A percentile compares a stretch with the other conserved stretches of the same genome.
Conservation (phyloP, 92 coral and sea anemone species). For the Parazoanthus darwini region DNA sequence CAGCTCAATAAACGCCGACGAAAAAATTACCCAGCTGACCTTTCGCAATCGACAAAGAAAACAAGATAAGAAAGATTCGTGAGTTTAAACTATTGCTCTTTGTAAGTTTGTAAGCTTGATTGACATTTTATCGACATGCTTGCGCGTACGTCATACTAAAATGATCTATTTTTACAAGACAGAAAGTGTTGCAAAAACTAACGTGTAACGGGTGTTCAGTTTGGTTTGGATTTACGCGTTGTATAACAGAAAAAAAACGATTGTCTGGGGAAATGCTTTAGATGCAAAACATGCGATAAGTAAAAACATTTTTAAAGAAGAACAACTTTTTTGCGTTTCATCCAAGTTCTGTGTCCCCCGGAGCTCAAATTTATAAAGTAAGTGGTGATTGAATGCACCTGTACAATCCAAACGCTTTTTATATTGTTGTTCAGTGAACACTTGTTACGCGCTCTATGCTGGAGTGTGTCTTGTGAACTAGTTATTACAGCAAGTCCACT, state of each 20-base stretch:
- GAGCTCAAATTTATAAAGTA: too few species aligned
- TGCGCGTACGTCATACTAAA: not conserved
- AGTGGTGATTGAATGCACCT: too few species aligned
- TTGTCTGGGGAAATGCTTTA: not conserved
- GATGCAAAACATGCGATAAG: not conserved
- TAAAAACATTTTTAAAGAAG: too few species aligned
- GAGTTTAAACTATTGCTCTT: too few species aligned
- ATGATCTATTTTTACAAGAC: not conserved
- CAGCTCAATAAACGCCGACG: too few species aligned
- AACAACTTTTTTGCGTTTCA: not conserved
- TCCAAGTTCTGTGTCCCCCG: not conserved
- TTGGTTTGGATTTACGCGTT: not conserved
- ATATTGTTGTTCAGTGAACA: not conserved
- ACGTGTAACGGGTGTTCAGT: not conserved
- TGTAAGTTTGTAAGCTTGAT: too few species aligned
- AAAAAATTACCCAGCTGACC: too few species aligned
- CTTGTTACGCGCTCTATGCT: not conserved
- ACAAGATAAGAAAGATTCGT: too few species aligned
- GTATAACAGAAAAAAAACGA: not conserved
- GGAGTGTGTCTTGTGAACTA: not conserved
- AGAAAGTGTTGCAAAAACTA: not conserved
- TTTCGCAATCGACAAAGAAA: too few species aligned
- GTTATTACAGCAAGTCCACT: constrained; percentile 36
- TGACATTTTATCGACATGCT: too few species aligned
- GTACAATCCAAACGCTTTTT: not conserved